Evolutionary conservation across 2,113 vertebrate genomes (phyloP).

Genomic region (Lasiurus cinereus): DNA sequence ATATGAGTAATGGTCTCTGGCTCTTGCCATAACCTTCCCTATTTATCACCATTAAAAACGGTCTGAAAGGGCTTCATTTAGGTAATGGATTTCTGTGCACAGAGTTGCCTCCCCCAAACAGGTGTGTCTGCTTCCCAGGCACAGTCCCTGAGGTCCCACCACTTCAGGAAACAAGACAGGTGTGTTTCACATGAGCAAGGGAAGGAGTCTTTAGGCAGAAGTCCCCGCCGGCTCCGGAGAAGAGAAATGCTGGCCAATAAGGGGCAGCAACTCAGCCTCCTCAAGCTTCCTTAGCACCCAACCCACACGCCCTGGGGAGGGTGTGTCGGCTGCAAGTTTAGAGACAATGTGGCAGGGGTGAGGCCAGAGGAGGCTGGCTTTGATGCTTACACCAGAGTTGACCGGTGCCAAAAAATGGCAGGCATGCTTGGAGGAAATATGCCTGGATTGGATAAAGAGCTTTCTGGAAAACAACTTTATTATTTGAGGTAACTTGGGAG

Average conservation of each 20-base stretch:
- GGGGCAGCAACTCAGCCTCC: rapidly evolving
- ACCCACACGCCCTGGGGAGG: background rate
- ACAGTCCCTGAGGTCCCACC: background rate
- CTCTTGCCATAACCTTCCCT: conserved; percentile 61
- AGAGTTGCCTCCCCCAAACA: background rate
- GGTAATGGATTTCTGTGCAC: conserved; percentile 58
- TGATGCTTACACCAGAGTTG: background rate
- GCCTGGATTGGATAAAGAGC: background rate
- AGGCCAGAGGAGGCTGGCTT: background rate
- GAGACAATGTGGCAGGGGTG: background rate
- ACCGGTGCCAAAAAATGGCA: background rate
- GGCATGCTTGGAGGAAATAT: background rate
- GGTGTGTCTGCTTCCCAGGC: background rate
- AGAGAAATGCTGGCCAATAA: background rate
- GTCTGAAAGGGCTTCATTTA: conserved; percentile 71
- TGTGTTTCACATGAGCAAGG: background rate
- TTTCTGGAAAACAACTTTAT: background rate
- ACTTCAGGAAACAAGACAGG: background rate
- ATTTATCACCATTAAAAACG: conserved; percentile 80
- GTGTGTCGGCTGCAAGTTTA: background rate
- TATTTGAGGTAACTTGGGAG: rapidly evolving
- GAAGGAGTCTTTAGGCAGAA: background rate
- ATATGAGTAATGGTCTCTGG: conserved; percentile 73
- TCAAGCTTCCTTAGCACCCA: background rate
- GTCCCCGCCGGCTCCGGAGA: background rate